Evolutionary conservation across 2,888 invertebrate genomes (phyloP).

Genomic region (Hydriomena furcata): DNA sequence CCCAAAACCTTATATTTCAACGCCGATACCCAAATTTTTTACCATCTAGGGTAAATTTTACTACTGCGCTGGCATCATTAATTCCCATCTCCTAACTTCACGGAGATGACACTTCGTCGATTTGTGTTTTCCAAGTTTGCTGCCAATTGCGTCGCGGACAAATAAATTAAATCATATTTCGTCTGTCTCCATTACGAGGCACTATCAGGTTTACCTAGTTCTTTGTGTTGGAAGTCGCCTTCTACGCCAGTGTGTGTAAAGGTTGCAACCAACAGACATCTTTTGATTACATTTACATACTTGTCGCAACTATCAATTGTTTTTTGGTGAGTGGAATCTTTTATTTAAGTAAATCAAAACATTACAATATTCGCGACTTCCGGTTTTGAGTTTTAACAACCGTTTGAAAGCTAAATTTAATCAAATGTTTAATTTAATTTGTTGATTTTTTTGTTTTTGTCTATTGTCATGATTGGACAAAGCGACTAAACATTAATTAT

Average conservation of each 20-base stretch:
- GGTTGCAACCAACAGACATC: conserved; percentile 65
- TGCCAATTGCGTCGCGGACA: conserved; percentile 55
- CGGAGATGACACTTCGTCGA: conserved; percentile 53
- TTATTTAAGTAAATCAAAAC: conserved; percentile 15
- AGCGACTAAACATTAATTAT: no score
- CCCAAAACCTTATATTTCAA: no score
- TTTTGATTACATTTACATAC: conserved; percentile 26
- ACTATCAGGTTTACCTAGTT: conserved; percentile 53
- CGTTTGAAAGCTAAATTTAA: neutral
- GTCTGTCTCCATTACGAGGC: conserved; percentile 40
- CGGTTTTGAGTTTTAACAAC: neutral
- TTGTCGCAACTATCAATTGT: conserved; percentile 40
- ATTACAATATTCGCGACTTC: conserved; percentile 12
- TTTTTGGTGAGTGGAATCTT: conserved; percentile 51
- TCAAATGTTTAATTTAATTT: no score
- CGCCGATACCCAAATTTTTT: no score
- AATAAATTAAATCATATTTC: conserved; percentile 45
- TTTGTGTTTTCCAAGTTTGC: conserved; percentile 52
- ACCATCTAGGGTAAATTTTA: conserved; percentile 32
- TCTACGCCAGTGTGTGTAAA: conserved; percentile 84
- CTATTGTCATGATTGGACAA: no score
- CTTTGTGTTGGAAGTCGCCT: conserved; percentile 72
- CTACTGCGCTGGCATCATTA: conserved; percentile 42
- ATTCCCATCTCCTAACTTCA: conserved; percentile 53
- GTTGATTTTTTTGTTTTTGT: no score